These are phyloP conservation scores for Semotilus atromaculatus DNA, from an alignment of 2,797 vertebrate species.

Conservation along the genomic window DNA sequence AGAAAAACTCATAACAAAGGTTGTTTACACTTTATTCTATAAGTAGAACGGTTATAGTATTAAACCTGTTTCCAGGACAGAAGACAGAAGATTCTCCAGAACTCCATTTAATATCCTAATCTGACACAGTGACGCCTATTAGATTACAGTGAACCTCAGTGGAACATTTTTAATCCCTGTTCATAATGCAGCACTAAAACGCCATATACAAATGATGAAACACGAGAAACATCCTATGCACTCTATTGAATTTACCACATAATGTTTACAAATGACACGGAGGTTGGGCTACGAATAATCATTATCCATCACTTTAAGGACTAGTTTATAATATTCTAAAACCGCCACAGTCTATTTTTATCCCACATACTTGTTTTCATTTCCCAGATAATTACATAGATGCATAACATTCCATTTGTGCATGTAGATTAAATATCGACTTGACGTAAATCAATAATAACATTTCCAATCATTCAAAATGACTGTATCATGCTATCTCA, in stretches of 20 bases:
- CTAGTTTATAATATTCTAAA: neutral
- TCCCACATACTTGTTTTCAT: neutral
- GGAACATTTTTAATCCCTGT: conserved; percentile 2
- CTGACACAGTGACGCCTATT: conserved; percentile 11
- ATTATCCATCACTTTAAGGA: neutral
- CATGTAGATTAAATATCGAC: neutral
- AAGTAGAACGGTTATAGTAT: neutral
- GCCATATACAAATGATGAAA: conserved; percentile 17
- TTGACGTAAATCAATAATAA: neutral
- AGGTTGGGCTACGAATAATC: neutral
- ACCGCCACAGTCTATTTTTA: neutral
- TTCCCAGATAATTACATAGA: neutral
- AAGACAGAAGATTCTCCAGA: neutral
- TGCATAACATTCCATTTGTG: neutral
- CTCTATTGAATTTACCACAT: neutral
- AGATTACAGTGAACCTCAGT: conserved; percentile 8
- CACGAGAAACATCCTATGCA: conserved; percentile 14
- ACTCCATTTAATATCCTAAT: conserved; percentile 9
- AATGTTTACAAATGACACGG: conserved; percentile 14
- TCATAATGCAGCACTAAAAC: conserved; percentile 9
- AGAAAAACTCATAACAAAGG: neutral
- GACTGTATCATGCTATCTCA: neutral
- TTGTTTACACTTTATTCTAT: neutral
- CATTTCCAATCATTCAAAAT: neutral
- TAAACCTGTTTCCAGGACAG: neutral